Evolutionary conservation across 1,140 invertebrate genomes (phyloP), one percentile per base, ranked within the genome.

Genomic region (Stratiolaelaps scimitus): DNA sequence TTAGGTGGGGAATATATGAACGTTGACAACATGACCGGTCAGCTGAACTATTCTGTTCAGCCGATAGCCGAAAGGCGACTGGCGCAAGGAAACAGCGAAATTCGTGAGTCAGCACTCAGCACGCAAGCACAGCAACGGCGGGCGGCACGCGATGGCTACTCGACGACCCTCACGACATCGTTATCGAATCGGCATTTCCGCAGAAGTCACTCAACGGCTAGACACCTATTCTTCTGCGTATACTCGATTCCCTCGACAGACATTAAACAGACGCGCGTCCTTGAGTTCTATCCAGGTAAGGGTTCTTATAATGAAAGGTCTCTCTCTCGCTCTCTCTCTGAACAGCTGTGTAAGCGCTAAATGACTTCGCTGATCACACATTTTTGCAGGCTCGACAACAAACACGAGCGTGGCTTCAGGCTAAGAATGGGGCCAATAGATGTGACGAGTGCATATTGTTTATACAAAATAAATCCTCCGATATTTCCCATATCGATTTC

Each of bases 171-270:
- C 15, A 60, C 53, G 17, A 60, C 53, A 17, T 60, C 53, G 20
- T 29, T 60, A 34, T 34, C 53, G 23, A 60, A 60, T 23, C 17
- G 53, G 23, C 53, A 60, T 60, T 60, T 60, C 4, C 26, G 34
- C 17, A 26, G 26, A 15, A 10, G 53, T 34, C 53, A 60, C 26
- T 34, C 26, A 10, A 26, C 53, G 26, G 34, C 26, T 10, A 60
- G 53, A 26, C 53, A 60, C 34, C 53, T 60, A 26, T 60, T 60
- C 23, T 60, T 60, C 53, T 60, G 53, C 53, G 53, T 60, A 1
- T 60, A 60, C 53, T 29, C 53, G 23, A 60, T 60, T 34, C 53
- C 53, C 2, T 60, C 53, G 4, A 60, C 53, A 2, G 53, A 60
- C 23, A 60, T 60, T 10, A 60, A 60, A 60, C 53, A 60, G 10